Base-by-base conservation (phyloP, 2,797 vertebrate species). In the Aeoliscus strigatus region DNA sequence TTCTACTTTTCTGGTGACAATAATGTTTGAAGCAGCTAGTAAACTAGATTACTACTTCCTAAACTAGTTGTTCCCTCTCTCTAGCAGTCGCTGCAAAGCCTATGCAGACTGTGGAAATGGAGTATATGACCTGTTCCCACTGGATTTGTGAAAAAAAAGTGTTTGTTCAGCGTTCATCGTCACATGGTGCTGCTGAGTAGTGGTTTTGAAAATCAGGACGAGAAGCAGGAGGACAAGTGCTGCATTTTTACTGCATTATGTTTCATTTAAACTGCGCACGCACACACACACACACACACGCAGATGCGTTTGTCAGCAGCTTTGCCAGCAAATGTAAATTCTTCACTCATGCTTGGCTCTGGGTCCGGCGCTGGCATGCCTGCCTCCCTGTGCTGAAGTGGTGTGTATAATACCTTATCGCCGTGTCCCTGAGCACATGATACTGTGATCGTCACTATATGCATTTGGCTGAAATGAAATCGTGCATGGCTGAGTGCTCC, bases 381-480 rank as follows among this genome's bases (percentile, higher is more conserved):
- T 52, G 9, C 12, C 34, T 43, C 32, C 53, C 40, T 41, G 29
- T 14, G 23, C 50, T 14, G 46, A 39, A 68, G 54, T 39, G n/a
- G n/a, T n/a, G 34, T 11, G 42, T 46, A 23, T 27, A 27, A 17
- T 13, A 27, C 28, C 37, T 70, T 66, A 70, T 72, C 67, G 53
- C 32, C 29, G 43, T 38, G 42, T 51, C 52, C 48, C 40, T 36
- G 39, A 34, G 16, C 61, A 70, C 60, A 63, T 54, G 62, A 65
- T 45, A 53, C 33, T 11, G 14, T 27, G 32, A 39, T 51, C 45
- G 51, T 58, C 50, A 42, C 33, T 46, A 40, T 64, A 73, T 63
- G 55, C 30, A 58, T 63, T 66, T 47, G 6, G 27, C 42, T 52
- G 53, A 64, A 69, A 67, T 72, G 30, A 71, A 71, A 70, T 67